These are phyloP conservation scores for Amblyjoppa proteus DNA, from an alignment of 2,888 invertebrate genomes.

Conservation along the genomic window DNA sequence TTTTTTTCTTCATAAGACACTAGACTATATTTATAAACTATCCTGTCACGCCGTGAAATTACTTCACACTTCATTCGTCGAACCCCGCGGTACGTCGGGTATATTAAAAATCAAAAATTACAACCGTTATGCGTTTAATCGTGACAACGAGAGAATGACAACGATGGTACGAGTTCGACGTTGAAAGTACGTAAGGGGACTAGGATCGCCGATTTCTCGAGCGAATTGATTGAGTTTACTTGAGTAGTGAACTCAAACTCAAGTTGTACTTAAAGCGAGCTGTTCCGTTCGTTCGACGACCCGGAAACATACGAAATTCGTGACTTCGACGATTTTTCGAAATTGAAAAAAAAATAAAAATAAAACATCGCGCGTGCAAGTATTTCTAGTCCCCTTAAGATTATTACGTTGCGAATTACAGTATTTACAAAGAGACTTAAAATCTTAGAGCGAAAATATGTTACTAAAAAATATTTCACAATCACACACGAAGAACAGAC, in stretches of 20 bases:
- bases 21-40: conserved; percentile 17
- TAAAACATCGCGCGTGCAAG: not conserved
- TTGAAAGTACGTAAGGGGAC: not conserved
- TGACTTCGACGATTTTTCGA: too few relatives aligned
- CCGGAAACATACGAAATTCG: too few relatives aligned
- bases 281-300: too few relatives aligned
- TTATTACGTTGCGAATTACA: not conserved
- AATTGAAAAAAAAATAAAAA: too few relatives aligned
- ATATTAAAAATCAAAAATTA: conserved; percentile 18
- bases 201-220: not conserved
- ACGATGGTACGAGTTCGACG: not conserved
- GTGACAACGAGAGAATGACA: not conserved
- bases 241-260: too few relatives aligned
- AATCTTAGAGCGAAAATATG: not conserved
- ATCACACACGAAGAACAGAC: conserved; percentile 6
- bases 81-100: not conserved
- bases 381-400: not conserved
- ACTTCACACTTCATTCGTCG: not conserved
- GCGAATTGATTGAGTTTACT: too few relatives aligned
- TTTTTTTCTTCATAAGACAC: not conserved
- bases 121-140: conserved; percentile 15
- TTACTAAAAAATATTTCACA: not conserved
- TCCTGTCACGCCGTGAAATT: not conserved
- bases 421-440: conserved; percentile 17
- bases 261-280: too few relatives aligned